Conservation (phyloP, 2,113 vertebrate genomes). For the Brevimyrus niger region DNA sequence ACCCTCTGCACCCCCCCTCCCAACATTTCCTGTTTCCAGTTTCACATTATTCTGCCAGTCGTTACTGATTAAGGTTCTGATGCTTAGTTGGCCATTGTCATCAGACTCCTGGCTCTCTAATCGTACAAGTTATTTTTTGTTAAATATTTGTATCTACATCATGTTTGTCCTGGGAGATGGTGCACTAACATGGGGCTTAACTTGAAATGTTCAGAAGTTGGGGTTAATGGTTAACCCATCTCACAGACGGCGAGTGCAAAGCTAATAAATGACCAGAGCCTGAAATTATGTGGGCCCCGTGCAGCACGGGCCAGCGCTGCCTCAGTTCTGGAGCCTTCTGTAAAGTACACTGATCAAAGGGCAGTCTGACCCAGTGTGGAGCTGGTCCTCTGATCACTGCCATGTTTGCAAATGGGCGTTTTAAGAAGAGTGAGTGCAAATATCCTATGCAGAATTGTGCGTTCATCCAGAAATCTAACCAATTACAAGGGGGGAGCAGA, state of each 20-base stretch:
- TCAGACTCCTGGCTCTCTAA: background rate
- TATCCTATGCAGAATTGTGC: background rate
- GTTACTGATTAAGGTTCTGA: background rate
- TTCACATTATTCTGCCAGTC: background rate
- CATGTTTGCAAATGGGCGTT: background rate
- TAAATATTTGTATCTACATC: background rate
- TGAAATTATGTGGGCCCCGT: background rate
- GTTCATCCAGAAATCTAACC: background rate
- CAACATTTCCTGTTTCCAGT: background rate
- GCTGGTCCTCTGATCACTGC: background rate
- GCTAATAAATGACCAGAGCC: background rate
- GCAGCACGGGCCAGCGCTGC: background rate
- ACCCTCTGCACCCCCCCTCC: background rate
- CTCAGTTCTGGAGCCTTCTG: background rate
- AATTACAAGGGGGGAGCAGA: background rate
- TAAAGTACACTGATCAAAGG: background rate
- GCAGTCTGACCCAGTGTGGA: background rate
- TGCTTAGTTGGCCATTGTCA: background rate
- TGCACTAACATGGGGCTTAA: background rate
- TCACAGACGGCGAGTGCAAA: background rate
- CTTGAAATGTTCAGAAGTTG: background rate
- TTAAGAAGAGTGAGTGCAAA: background rate
- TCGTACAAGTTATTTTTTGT: background rate
- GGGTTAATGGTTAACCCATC: background rate
- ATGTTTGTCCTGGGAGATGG: background rate